phyloP scores from a whole-genome alignment of 1,140 invertebrate genomes.

The Sitodiplosis mosellana region DNA sequence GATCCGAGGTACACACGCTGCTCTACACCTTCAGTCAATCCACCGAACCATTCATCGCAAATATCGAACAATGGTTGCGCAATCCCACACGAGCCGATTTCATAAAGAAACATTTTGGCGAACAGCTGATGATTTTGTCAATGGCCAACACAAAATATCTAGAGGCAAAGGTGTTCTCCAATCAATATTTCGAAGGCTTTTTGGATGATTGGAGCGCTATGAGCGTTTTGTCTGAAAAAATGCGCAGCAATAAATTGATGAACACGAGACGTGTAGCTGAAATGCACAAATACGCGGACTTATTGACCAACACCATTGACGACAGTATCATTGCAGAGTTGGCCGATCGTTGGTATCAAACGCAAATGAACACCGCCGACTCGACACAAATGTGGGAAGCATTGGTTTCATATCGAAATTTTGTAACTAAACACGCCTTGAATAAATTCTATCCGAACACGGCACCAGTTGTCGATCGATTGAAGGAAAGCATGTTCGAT shows the following conservation, averaged over 20 bases:
- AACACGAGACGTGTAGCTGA: conserved; percentile 26
- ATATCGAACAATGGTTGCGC: conserved; percentile 13
- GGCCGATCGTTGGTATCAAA: conserved; percentile 1
- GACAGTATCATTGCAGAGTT: conserved; percentile 1
- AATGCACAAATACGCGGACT: conserved; percentile 16
- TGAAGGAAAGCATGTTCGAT: too few relatives aligned
- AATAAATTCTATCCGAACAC: too few relatives aligned
- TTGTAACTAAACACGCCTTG: not conserved
- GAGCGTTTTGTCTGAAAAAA: conserved; percentile 22
- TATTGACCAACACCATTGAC: not conserved
- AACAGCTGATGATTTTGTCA: conserved; percentile 26
- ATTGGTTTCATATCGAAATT: conserved; percentile 3
- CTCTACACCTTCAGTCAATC: too few relatives aligned
- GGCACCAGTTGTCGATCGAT: too few relatives aligned
- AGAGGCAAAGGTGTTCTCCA: conserved; percentile 6
- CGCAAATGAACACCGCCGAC: conserved; percentile 1
- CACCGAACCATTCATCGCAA: too few relatives aligned
- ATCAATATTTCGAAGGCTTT: conserved; percentile 19
- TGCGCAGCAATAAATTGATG: conserved; percentile 20
- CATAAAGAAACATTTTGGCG: conserved; percentile 22
- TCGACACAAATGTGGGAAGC: not conserved
- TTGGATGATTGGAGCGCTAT: conserved; percentile 28
- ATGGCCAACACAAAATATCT: conserved; percentile 12
- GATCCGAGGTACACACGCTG: conserved; percentile 17
- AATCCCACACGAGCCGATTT: conserved; percentile 11